Base-by-base conservation (phyloP, 2,888 invertebrate genomes). In the Cryptus viduatorius region DNA sequence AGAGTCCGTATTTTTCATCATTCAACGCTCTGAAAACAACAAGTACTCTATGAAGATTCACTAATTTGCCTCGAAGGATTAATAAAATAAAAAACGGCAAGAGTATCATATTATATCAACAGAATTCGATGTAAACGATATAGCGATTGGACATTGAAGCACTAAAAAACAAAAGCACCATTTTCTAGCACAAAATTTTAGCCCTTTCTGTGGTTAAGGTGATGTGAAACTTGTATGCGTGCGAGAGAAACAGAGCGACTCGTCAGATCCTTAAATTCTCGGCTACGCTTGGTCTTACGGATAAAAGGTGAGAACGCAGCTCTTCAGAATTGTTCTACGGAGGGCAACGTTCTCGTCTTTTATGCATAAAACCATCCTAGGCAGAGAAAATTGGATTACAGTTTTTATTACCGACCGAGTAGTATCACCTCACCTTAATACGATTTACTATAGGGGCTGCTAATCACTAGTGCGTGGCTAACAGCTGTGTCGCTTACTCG, bases 1-100 rank as follows among this genome's bases (percentile, higher is more conserved):
- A 37, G 37, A 37, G 3, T 12, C n/a, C n/a, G 12, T 12, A 48
- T 48, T 48, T 48, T 48, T 12, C 14, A 31, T 31, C 7, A 61
- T 61, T 61, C 61, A 31, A 76, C 61, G 76, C 59, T 81, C 69
- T 53, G 50, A 69, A 65, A n/a, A 68, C 72, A 42, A 64, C 1
- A n/a, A n/a, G n/a, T n/a, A n/a, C n/a, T 37, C 46, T 46, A 67
- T 64, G 19, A 69, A 46, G 29, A 46, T 24, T 59, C 76, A 67
- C 83, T 71, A 72, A 24, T 37, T 69, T 69, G 65, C 76, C 61
- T 16, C 29, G 31, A 46, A 48, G 7, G 31, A 67, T 19, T 24
- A 37, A 50, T 37, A 68, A 68, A 68, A 68, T 44, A 53, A 71
- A 78, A n/a, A 56, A 69, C 61, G 42, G 19, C 42, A 61, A 61